Conservation (phyloP, 92 coral and sea anemone species). For the Bergia sp. region DNA sequence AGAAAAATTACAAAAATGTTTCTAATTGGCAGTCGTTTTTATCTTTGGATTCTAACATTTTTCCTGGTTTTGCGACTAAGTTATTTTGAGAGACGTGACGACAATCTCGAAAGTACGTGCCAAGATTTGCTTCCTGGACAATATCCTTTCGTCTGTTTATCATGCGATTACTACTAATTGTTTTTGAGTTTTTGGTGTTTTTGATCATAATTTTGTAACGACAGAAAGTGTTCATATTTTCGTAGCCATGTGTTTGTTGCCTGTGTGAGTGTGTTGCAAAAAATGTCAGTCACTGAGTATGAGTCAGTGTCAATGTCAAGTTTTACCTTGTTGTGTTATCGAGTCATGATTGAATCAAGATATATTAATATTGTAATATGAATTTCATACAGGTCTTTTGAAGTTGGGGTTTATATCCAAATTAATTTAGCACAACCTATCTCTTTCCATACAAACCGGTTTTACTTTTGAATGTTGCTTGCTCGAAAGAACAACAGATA, state of each 20-base stretch:
- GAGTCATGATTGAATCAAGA: too few relatives aligned
- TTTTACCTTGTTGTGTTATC: too few relatives aligned
- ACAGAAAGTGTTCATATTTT: not conserved
- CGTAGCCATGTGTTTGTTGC: not conserved
- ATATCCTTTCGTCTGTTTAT: slow-evolving; percentile 71
- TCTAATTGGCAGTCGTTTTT: slow-evolving; percentile 18
- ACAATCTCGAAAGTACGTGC: slow-evolving; percentile 47
- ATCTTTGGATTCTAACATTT: slow-evolving; percentile 27
- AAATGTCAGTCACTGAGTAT: too few relatives aligned
- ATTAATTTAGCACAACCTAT: too few relatives aligned
- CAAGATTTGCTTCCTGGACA: slow-evolving; percentile 80
- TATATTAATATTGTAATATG: too few relatives aligned
- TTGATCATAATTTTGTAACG: not conserved
- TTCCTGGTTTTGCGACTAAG: slow-evolving; percentile 36
- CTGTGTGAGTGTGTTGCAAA: too few relatives aligned
- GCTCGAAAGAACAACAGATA: too few relatives aligned
- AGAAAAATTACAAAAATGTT: slow-evolving; percentile 2
- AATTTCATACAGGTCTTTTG: too few relatives aligned
- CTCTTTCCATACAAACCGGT: too few relatives aligned
- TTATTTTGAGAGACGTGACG: slow-evolving; percentile 34
- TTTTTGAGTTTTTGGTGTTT: not conserved
- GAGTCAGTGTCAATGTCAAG: too few relatives aligned
- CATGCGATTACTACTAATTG: not conserved
- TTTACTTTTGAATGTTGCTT: too few relatives aligned
- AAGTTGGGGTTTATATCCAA: too few relatives aligned